These are phyloP conservation scores for Hydrolagus colliei DNA, from an alignment of 2,797 vertebrate genomes.

Conservation along the genomic window DNA sequence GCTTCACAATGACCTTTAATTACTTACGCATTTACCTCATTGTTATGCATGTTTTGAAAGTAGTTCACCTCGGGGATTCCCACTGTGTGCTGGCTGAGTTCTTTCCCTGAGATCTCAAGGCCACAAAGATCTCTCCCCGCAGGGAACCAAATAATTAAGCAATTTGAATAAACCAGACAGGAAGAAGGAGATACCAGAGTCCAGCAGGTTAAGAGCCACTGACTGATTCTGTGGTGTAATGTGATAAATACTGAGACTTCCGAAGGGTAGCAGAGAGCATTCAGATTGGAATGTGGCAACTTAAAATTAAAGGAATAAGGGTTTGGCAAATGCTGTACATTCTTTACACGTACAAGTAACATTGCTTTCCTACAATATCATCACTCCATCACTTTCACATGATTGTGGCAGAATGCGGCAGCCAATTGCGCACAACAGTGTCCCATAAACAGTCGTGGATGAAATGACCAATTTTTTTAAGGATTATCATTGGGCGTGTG, in stretches of 20 bases:
- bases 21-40: background rate
- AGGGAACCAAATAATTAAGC: conserved; percentile 27
- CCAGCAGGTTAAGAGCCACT: background rate
- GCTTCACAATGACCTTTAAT: background rate
- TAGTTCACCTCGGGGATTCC: conserved; percentile 19
- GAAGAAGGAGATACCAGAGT: background rate
- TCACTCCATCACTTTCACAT: background rate
- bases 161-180: conserved; percentile 29
- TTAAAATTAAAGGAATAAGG: background rate
- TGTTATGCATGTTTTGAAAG: conserved; percentile 4
- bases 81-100: conserved; percentile 7
- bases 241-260: conserved; percentile 19
- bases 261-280: background rate
- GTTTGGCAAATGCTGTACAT: background rate
- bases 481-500: no score
- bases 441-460: no score
- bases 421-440: no score
- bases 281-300: background rate
- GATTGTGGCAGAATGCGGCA: no score
- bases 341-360: background rate
- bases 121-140: background rate
- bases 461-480: no score
- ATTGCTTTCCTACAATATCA: background rate
- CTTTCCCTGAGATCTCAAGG: conserved; percentile 1
- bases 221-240: conserved; percentile 14